These are phyloP conservation scores for Metellina segmentata DNA, from an alignment of 2,888 invertebrate genomes.

Conservation along the genomic window DNA sequence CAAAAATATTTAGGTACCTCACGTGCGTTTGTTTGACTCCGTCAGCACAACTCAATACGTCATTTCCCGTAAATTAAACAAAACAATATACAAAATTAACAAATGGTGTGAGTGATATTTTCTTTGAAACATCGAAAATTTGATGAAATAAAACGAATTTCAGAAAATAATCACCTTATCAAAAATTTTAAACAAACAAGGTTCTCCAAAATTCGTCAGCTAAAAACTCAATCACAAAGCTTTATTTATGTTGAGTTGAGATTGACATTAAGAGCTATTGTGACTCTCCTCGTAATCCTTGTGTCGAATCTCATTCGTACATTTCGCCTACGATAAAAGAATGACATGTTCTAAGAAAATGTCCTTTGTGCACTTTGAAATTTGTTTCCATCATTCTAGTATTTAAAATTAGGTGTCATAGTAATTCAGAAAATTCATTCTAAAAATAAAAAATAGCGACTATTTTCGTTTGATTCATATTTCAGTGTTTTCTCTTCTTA, in stretches of 20 bases:
- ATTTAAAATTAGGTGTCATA: no score
- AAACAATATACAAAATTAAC: background rate
- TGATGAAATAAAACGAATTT: background rate
- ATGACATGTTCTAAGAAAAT: no score
- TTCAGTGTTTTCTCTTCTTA: background rate
- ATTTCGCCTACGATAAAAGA: background rate
- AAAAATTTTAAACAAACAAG: slow-evolving; percentile 2
- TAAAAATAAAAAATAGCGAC: no score
- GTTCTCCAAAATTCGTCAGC: background rate
- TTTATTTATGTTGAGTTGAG: slow-evolving; percentile 41
- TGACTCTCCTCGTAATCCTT: background rate
- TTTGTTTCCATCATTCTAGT: no score
- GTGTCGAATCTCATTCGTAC: no score
- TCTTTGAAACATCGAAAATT: background rate
- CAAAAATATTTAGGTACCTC: slow-evolving; percentile 53
- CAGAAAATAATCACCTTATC: slow-evolving; percentile 1
- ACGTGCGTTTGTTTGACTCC: slow-evolving; percentile 76
- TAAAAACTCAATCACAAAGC: slow-evolving; percentile 9
- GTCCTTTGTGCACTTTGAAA: no score
- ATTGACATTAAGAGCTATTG: background rate
- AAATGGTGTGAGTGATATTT: background rate
- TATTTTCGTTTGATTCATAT: no score
- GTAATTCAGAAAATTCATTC: no score
- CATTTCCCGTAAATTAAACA: slow-evolving; percentile 37
- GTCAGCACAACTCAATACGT: slow-evolving; percentile 71